These are phyloP conservation scores for Gulo gulo DNA, from an alignment of 2,113 vertebrate species.

Conservation along the genomic window DNA sequence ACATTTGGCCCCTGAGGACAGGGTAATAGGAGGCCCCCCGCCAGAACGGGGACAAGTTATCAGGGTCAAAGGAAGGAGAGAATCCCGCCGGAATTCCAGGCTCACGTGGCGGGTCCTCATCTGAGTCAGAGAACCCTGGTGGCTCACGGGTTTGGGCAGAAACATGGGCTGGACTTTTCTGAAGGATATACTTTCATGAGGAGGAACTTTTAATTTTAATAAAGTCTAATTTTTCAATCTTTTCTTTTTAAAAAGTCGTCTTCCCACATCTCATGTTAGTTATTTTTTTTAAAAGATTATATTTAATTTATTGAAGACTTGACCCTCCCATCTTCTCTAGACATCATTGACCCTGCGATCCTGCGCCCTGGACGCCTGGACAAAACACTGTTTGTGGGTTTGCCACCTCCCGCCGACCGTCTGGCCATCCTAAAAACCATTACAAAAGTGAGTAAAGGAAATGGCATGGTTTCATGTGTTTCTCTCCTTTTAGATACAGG, in stretches of 20 bases:
- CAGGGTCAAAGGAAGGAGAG: not conserved
- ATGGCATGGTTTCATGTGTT: not conserved
- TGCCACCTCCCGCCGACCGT: constrained; percentile 92
- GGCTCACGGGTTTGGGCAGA: not conserved
- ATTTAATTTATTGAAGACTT: not conserved
- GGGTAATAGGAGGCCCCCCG: not conserved
- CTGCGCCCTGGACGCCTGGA: constrained; percentile 95
- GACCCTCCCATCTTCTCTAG: constrained; percentile 76
- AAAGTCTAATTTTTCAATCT: not conserved
- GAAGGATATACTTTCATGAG: not conserved
- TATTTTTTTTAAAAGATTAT: not conserved
- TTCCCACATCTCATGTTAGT: not conserved
- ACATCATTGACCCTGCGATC: constrained; percentile 96
- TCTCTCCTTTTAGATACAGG: not conserved
- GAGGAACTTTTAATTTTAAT: not conserved
- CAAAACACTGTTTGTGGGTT: constrained; percentile 95
- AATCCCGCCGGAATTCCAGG: not conserved
- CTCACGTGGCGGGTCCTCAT: accelerated
- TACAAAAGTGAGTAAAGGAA: constrained; percentile 89
- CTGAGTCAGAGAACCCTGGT: not conserved
- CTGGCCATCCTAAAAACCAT: constrained; percentile 94
- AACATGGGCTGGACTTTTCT: not conserved
- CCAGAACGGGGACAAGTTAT: not conserved
- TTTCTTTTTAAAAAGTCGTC: not conserved
- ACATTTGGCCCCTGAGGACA: not conserved